These are phyloP conservation scores for Labrus mixtus DNA, from an alignment of 2,113 vertebrate species.

Conservation along the genomic window DNA sequence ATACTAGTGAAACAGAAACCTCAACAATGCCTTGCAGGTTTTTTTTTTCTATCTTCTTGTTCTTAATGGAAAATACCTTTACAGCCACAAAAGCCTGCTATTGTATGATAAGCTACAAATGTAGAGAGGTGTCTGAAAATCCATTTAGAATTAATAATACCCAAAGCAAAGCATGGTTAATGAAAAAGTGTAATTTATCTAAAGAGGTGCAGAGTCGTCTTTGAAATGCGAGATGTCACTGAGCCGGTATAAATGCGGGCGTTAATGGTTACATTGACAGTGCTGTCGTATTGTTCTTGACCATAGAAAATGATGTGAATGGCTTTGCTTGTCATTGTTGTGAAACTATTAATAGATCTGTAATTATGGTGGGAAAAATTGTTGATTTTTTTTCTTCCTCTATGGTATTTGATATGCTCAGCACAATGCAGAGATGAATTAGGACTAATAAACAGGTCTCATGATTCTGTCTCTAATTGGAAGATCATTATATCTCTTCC, in stretches of 20 bases:
- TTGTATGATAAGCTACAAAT: constrained; percentile 81
- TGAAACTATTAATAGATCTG: constrained; percentile 84
- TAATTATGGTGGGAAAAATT: constrained; percentile 81
- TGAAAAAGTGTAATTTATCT: constrained; percentile 82
- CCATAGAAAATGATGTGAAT: constrained; percentile 79
- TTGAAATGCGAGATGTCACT: constrained; percentile 83
- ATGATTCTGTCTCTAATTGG: constrained; percentile 82
- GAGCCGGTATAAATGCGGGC: constrained; percentile 74
- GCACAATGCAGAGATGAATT: constrained; percentile 83
- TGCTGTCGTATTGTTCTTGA: constrained; percentile 77
- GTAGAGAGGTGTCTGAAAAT: constrained; percentile 74
- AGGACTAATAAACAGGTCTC: constrained; percentile 84
- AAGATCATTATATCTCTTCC: constrained; percentile 81
- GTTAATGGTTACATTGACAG: constrained; percentile 81
- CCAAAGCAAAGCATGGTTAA: constrained; percentile 73
- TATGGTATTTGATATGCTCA: constrained; percentile 80
- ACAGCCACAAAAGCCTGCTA: constrained; percentile 74
- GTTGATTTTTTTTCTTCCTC: constrained; percentile 69
- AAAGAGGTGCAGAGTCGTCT: constrained; percentile 77
- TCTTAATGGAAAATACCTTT: constrained; percentile 74
- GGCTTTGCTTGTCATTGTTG: constrained; percentile 79
- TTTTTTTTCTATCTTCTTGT: constrained; percentile 33
- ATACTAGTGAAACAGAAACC: constrained; percentile 27
- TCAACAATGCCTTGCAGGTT: constrained; percentile 34
- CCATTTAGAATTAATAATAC: constrained; percentile 84